Conservation (phyloP, 2,113 vertebrate genomes). For the Bos javanicus region DNA sequence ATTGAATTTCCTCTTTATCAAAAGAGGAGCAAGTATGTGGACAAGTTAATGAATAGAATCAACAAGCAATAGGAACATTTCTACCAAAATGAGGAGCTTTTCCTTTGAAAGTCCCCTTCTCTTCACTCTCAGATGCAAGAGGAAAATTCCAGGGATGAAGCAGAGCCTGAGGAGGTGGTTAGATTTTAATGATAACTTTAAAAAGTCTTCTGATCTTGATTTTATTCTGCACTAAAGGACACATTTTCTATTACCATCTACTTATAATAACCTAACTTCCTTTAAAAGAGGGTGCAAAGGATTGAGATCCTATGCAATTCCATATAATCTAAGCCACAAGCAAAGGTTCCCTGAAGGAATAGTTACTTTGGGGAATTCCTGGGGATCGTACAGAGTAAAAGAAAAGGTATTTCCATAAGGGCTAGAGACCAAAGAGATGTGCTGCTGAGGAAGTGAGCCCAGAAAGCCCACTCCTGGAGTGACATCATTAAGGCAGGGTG, state of each 20-base stretch:
- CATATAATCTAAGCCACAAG: not conserved
- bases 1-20: not conserved
- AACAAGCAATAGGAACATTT: not conserved
- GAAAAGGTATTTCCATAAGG: not conserved
- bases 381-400: not conserved
- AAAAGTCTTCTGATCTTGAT: not conserved
- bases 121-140: not conserved
- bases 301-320: not conserved
- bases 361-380: not conserved
- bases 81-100: not conserved
- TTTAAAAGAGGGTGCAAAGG: not conserved
- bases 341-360: not conserved
- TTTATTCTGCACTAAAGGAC: not conserved
- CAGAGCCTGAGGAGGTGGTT: not conserved
- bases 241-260: not conserved
- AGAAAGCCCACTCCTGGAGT: not conserved
- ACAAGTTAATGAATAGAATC: not conserved
- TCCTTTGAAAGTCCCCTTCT: not conserved
- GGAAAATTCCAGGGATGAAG: not conserved
- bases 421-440: not conserved
- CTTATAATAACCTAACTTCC: not conserved
- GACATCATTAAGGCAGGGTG: not conserved
- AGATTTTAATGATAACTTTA: not conserved
- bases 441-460: not conserved
- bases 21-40: not conserved